These are phyloP conservation scores for Aleadryas rufinucha DNA, from an alignment of 2,113 vertebrate genomes.

Conservation along the genomic window DNA sequence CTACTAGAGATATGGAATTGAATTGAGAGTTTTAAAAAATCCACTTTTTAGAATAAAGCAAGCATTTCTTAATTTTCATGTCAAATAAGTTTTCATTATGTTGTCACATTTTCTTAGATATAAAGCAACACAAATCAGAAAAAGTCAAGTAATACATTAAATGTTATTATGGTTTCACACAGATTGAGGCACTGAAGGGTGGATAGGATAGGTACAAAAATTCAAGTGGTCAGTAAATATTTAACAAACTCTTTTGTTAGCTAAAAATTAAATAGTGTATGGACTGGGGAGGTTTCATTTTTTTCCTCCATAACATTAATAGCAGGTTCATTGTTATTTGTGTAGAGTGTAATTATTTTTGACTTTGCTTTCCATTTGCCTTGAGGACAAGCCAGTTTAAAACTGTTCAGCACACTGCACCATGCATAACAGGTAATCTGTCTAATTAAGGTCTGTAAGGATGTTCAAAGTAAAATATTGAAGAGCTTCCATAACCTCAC, in stretches of 20 bases:
- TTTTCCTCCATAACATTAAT: conserved; percentile 73
- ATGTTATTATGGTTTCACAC: not conserved
- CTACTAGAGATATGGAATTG: not conserved
- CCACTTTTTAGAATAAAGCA: not conserved
- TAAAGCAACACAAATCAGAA: not conserved
- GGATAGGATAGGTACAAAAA: conserved; percentile 67
- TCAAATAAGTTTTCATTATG: conserved; percentile 2
- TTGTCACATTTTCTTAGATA: not conserved
- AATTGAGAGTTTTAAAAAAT: not conserved
- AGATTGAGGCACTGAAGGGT: not conserved
- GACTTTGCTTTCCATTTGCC: conserved; percentile 93
- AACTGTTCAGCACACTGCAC: conserved; percentile 83
- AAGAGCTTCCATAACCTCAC: conserved; percentile 89
- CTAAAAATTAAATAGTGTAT: conserved; percentile 85
- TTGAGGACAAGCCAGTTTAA: conserved; percentile 87
- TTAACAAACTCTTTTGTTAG: conserved; percentile 83
- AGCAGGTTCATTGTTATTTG: conserved; percentile 77
- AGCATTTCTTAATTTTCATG: not conserved
- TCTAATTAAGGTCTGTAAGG: conserved; percentile 93
- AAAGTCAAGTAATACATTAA: not conserved
- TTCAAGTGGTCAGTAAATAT: conserved; percentile 77
- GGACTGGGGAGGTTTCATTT: conserved; percentile 71
- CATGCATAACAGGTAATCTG: conserved; percentile 97
- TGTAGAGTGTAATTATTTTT: conserved; percentile 88
- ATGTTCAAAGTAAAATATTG: conserved; percentile 91